Conservation (phyloP, 2,888 invertebrate genomes). For the Drosophila austrosaltans region DNA sequence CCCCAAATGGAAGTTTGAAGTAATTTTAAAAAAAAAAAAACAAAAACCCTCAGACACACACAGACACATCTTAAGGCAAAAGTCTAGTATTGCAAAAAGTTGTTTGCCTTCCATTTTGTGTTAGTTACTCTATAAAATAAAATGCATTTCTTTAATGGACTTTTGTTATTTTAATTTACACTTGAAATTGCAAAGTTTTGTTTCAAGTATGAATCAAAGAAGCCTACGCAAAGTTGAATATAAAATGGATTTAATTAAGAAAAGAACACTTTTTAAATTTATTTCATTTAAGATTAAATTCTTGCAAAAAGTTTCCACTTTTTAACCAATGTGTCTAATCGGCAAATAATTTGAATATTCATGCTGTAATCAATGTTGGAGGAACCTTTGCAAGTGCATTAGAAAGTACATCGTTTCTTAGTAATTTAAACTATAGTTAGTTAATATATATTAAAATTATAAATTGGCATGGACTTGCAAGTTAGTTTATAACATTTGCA, state of each 20-base stretch:
- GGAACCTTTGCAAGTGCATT: too few relatives aligned
- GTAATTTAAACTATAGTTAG: too few relatives aligned
- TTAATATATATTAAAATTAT: too few relatives aligned
- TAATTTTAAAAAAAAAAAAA: slow-evolving; percentile 19
- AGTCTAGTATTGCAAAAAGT: slow-evolving; percentile 2
- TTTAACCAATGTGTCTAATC: background rate
- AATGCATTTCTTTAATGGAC: slow-evolving; percentile 17
- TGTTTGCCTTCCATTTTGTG: slow-evolving; percentile 26
- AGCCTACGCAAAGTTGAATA: slow-evolving; percentile 1
- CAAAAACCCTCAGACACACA: background rate
- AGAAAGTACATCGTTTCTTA: too few relatives aligned
- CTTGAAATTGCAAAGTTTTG: background rate
- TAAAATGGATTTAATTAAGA: background rate
- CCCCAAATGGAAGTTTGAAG: slow-evolving; percentile 12
- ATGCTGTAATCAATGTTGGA: too few relatives aligned
- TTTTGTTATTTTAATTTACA: slow-evolving; percentile 20
- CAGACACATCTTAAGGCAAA: background rate
- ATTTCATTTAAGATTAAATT: background rate
- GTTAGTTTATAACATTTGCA: too few relatives aligned
- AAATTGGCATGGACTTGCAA: too few relatives aligned
- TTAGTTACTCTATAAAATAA: background rate
- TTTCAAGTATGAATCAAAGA: background rate
- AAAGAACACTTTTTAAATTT: background rate
- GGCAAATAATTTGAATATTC: background rate
- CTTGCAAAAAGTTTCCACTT: background rate